Percentiles rank a stretch among this genome's conserved stretches.
Evolutionary conservation across 2,888 invertebrate genomes (phyloP).

Genomic region (Leptothorax acervorum): DNA sequence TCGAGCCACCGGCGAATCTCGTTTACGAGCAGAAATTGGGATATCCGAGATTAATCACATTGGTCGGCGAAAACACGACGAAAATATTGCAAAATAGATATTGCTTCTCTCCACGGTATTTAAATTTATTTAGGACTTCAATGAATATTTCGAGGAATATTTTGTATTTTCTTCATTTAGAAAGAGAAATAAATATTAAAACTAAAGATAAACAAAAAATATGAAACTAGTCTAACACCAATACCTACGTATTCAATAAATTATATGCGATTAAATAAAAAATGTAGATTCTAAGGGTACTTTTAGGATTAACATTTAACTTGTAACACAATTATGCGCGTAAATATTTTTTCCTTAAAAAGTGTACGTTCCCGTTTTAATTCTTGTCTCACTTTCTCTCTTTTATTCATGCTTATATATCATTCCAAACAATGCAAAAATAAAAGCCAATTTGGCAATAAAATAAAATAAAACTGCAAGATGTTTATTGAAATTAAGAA

Average conservation of each 20-base stretch:
- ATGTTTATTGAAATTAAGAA: background rate
- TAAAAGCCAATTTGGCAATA: background rate
- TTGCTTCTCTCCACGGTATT: background rate
- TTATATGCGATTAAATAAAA: background rate
- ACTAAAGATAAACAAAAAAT: background rate
- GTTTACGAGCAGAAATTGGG: constrained; percentile 12
- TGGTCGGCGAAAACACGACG: background rate
- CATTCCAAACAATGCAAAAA: background rate
- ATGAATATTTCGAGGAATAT: background rate
- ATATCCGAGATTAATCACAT: constrained; percentile 37
- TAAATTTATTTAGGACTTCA: background rate
- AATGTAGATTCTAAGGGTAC: background rate
- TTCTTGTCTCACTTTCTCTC: background rate
- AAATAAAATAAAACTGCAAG: background rate
- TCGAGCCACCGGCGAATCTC: background rate
- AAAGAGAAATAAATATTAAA: background rate
- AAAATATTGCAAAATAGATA: background rate
- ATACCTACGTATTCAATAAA: background rate
- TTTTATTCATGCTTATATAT: background rate
- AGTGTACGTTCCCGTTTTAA: background rate
- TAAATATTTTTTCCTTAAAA: constrained; percentile 2
- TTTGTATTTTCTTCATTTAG: background rate
- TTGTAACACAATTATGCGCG: background rate
- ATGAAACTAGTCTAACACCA: background rate
- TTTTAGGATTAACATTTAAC: background rate